Conservation (phyloP, 2,113 vertebrate species). For the Arenaria interpres region DNA sequence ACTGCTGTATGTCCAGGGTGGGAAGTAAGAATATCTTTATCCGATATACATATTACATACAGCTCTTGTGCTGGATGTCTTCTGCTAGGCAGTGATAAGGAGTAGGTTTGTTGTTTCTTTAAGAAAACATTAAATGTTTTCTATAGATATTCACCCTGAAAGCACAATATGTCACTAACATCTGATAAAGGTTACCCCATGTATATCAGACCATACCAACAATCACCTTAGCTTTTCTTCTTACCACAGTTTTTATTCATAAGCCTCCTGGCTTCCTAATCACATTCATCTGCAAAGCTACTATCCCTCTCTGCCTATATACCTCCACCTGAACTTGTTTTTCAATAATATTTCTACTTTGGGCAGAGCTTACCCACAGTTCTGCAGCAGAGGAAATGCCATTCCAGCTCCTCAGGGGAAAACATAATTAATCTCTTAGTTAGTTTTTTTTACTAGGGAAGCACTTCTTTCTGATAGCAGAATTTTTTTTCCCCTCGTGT, state of each 20-base stretch:
- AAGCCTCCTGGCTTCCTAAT: not conserved
- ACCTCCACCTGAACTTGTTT: not conserved
- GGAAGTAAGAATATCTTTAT: not conserved
- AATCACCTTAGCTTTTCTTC: not conserved
- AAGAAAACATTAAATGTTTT: not conserved
- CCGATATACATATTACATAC: not conserved
- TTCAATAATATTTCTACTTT: not conserved
- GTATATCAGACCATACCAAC: not conserved
- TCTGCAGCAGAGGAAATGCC: not conserved
- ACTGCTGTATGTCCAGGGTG: not conserved
- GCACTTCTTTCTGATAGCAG: not conserved
- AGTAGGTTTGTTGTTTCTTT: not conserved
- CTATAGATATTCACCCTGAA: not conserved
- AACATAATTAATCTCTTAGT: not conserved
- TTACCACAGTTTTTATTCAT: not conserved
- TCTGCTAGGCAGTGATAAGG: not conserved
- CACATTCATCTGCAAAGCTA: not conserved
- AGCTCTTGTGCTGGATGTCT: rapidly evolving
- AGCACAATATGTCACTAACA: not conserved
- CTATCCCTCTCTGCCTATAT: not conserved
- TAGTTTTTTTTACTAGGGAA: not conserved
- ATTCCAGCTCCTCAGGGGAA: not conserved
- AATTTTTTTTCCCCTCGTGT: rapidly evolving
- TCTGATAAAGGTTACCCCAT: not conserved
- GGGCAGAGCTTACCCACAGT: not conserved